Base-by-base conservation (phyloP, 1,140 invertebrate species). In the Drosophila lowei region DNA sequence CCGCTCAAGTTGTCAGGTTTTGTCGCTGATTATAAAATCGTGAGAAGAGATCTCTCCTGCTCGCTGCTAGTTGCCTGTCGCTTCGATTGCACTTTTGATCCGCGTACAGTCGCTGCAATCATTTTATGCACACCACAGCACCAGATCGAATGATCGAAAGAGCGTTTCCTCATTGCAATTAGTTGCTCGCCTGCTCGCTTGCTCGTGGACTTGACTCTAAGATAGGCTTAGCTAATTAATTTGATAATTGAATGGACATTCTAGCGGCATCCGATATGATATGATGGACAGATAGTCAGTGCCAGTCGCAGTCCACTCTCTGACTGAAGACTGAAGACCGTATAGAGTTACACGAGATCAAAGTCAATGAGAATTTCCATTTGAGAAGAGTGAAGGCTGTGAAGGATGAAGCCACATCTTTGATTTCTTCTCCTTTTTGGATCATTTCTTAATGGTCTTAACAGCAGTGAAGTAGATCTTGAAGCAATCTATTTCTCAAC, bases 1-100 rank as follows among this genome's bases (percentile, higher is more conserved):
- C 84, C 72, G 83, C 79, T 88, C 83, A 88, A 81, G 75, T 68
- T 88, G 83, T 88, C 83, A 81, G 75, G 79, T 81, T 73, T 72
- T 78, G 65, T 78, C 65, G 68, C 62, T 74, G 73, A 71, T 86
- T 71, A 86, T 80, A 67, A 38, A 71, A 67, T 80, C 70, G 60
- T 70, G 38, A 79, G 71, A 57, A 38, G 34, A 38, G 34, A 38
- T 38, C 34, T 38, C 34, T 38, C 3, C 34, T 13, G 0, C 9
- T 13, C 11, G 11, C 64, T 34, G 47, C 60, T 49, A 58, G 56
- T 61, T 56, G 25, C 48, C 34, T 53, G 55, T 73, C 52, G 28
- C 28, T 67, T 59, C 67, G 48, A 58, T 60, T 71, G 38, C 53
- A 50, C 67, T 56, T 61, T 68, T 72, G 54, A 68, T 81, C 59